phyloP scores from a whole-genome alignment of 2,888 invertebrate species.

The Drosophila falleni region DNA sequence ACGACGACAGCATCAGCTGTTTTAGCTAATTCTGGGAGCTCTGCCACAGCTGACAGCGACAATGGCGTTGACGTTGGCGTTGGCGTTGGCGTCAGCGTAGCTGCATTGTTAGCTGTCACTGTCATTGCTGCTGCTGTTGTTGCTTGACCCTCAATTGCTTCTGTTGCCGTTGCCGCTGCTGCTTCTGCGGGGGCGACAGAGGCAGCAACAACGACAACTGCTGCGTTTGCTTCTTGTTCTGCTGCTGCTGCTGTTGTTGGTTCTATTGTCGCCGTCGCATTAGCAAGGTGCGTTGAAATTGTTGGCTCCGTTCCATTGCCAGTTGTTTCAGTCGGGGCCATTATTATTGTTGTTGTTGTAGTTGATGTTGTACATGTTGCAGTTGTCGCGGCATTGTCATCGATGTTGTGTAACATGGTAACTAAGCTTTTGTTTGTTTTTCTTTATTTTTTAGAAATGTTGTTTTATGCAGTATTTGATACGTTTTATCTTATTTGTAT shows the following conservation, averaged over 20 bases:
- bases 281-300: slow-evolving; percentile 70
- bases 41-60: slow-evolving; percentile 58
- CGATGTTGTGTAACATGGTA: slow-evolving; percentile 71
- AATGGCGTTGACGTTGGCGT: slow-evolving; percentile 24
- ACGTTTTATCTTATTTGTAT: slow-evolving; percentile 33
- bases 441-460: slow-evolving; percentile 22
- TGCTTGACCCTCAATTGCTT: slow-evolving; percentile 54
- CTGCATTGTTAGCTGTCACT: slow-evolving; percentile 54
- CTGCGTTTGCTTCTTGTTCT: slow-evolving; percentile 45
- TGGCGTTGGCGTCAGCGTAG: slow-evolving; percentile 24
- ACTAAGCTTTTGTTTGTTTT: slow-evolving; percentile 38
- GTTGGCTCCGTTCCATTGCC: slow-evolving; percentile 72
- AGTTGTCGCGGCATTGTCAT: slow-evolving; percentile 63
- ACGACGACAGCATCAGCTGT: slow-evolving; percentile 53
- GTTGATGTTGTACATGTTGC: slow-evolving; percentile 51
- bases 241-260: slow-evolving; percentile 20
- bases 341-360: slow-evolving; percentile 38
- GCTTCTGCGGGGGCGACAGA: slow-evolving; percentile 34
- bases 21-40: slow-evolving; percentile 48
- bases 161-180: slow-evolving; percentile 30
- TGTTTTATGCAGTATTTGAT: slow-evolving; percentile 4
- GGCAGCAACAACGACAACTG: slow-evolving; percentile 28
- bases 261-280: slow-evolving; percentile 43
- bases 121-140: slow-evolving; percentile 43
- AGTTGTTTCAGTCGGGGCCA: slow-evolving; percentile 64